Percentiles rank a stretch among this genome's conserved stretches.
phyloP scores from a whole-genome alignment of 2,113 vertebrate species.

The Mola mola region DNA sequence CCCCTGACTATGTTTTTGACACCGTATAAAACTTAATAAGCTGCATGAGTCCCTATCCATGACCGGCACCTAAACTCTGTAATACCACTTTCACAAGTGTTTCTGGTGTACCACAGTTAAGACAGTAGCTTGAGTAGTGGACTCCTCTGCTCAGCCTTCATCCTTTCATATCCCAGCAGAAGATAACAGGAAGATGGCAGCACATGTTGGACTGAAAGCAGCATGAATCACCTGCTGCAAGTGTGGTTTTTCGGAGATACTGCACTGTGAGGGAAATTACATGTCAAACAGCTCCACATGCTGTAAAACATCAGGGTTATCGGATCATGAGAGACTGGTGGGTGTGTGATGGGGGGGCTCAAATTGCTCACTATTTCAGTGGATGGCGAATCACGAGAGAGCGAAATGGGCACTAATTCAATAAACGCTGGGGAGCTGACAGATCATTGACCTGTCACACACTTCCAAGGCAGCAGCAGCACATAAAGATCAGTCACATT shows the following conservation, averaged over 20 bases:
- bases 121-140: neutral
- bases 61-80: neutral
- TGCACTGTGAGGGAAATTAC: constrained; percentile 40
- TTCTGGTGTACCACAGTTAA: neutral
- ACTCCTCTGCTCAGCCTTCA: neutral
- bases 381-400: constrained; percentile 40
- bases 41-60: too few species aligned
- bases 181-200: neutral
- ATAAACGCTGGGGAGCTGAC: constrained; percentile 38
- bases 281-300: constrained; percentile 38
- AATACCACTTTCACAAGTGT: neutral
- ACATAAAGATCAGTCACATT: constrained; percentile 37
- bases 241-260: constrained; percentile 10
- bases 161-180: constrained; percentile 11
- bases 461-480: constrained; percentile 11
- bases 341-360: constrained; percentile 5
- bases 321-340: constrained; percentile 33
- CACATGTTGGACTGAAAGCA: constrained; percentile 23
- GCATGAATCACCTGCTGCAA: constrained; percentile 26
- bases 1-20: neutral
- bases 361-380: constrained; percentile 46
- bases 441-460: constrained; percentile 47
- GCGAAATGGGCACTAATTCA: constrained; percentile 46
- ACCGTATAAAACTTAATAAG: too few species aligned
- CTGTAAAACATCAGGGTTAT: constrained; percentile 60